Evolutionary conservation across 2,113 vertebrate genomes (phyloP).

Genomic region (Amphilophus citrinellus): DNA sequence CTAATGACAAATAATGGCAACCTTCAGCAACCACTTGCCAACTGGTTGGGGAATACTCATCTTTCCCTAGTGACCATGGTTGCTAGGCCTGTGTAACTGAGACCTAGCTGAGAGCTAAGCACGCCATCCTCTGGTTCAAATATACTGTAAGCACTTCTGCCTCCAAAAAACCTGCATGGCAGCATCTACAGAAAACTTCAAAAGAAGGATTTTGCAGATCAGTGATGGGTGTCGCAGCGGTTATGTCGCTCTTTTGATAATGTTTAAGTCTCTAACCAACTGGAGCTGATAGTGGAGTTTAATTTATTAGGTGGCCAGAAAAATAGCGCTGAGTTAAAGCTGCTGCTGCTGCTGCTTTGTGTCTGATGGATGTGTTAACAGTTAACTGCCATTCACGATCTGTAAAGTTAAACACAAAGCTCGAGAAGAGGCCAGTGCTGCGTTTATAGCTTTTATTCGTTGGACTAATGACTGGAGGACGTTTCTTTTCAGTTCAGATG

Average conservation of each 20-base stretch:
- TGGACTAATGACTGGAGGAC: not conserved
- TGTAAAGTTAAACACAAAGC: not conserved
- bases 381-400: not conserved
- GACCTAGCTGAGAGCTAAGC: not conserved
- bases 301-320: not conserved
- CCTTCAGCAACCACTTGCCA: too few relatives aligned
- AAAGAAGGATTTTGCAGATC: not conserved
- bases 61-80: not conserved
- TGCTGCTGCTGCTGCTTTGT: not conserved
- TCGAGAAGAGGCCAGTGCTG: not conserved
- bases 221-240: not conserved
- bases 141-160: not conserved
- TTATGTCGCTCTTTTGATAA: too few relatives aligned
- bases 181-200: not conserved
- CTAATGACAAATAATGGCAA: not conserved
- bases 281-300: not conserved
- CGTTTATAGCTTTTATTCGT: not conserved
- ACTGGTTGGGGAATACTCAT: too few relatives aligned
- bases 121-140: too few relatives aligned
- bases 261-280: too few relatives aligned
- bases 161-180: not conserved
- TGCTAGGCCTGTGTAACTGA: not conserved
- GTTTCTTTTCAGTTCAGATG: not conserved
- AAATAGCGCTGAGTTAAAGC: not conserved
- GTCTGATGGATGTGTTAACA: not conserved